Base-by-base conservation (phyloP, 2,113 vertebrate species). In the Jaculus jaculus region DNA sequence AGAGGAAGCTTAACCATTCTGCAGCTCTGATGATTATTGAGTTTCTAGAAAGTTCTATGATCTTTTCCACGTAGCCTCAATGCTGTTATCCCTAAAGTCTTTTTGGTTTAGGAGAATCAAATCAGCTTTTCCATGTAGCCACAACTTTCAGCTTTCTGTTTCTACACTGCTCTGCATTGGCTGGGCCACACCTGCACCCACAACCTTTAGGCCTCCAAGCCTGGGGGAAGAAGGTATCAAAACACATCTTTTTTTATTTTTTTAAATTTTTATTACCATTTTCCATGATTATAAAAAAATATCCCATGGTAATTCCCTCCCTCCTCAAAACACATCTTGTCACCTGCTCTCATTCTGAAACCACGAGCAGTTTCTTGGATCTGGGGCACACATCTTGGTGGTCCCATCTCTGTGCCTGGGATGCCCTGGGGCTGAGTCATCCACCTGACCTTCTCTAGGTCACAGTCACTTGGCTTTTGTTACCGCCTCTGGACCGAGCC, bases 391-490 rank as follows among this genome's bases (percentile, higher is more conserved):
- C 10, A 9, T 2, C 11, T 42, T 42, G 47, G 73, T 39, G 71
- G 90, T 32, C 58, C 30, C 30, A 2, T 13, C 47, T 60, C 1
- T 21, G 2, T 39, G 23, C 60, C 47, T 81, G 6, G 60, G 75
- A 47, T 78, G 69, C 58, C 79, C 72, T 0, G 13, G 42, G 28
- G 81, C 11, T 96, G 87, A 95, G 68, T 94, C 93, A 87, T 73
- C 54, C 66, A 1, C 2, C 5, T 32, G 0, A 2, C 37, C 4
- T 26, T 21, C 80, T 66, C 74, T 58, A 26, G 58, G 87, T 78
- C 92, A 74, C 85, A 75, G 51, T 6, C 37, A 0, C 42, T 93
- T 16, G 13, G 82, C 69, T 30, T 3, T 37, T 82, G 79, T 74
- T 60, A 9, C 58, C 20, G 69, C 60, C 68, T 16, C 75, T 61